Evolutionary conservation across 2,888 invertebrate genomes (phyloP), one percentile per base, ranked within the genome.

Genomic region (Dichetophora obliterata): DNA sequence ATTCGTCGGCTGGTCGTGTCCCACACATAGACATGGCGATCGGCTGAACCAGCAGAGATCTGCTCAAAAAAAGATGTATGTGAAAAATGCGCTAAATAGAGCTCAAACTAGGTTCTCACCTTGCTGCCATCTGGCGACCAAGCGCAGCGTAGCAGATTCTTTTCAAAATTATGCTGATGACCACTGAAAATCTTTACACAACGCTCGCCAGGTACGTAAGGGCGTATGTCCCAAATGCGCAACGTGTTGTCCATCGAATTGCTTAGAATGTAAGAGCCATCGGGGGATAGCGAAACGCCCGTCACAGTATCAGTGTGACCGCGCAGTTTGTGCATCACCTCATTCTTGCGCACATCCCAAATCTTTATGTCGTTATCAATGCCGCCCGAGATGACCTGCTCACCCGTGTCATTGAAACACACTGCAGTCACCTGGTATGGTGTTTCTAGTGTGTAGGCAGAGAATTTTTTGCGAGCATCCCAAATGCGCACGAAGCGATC

Each of bases 291-390:
- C 0, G 95, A 91, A 81, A 99, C 87, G 5, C 95, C 98, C 8
- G 99, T 99, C 6, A 99, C 92, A 0, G 98, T 97, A 86, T 99
- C 99, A 0, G 95, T 94, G 85, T 99, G 99, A 0, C 99, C 99
- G 82, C 94, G 93, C 85, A 99, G 91, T 81, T 93, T 93, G 86
- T 96, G 96, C 0, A 96, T 89, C 68, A 97, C 90, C 77, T 95
- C 94, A 86, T 95, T 95, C 87, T 96, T 97, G 74, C 99, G 91
- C 61, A 98, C 91, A 88, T 99, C 99, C 99, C 99, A 99, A 0
- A 98, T 95, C 92, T 98, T 98, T 9, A 99, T 93, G 79, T 97
- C 96, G 89, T 99, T 99, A 87, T 99, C 99, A 75, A 99, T 95
- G 5, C 99, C 99, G 0, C 96, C 98, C 5, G 95, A 95, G 80